Evolutionary conservation across 2,113 vertebrate genomes (phyloP), one percentile per base, ranked within the genome.

Genomic region (Penelope pileata): DNA sequence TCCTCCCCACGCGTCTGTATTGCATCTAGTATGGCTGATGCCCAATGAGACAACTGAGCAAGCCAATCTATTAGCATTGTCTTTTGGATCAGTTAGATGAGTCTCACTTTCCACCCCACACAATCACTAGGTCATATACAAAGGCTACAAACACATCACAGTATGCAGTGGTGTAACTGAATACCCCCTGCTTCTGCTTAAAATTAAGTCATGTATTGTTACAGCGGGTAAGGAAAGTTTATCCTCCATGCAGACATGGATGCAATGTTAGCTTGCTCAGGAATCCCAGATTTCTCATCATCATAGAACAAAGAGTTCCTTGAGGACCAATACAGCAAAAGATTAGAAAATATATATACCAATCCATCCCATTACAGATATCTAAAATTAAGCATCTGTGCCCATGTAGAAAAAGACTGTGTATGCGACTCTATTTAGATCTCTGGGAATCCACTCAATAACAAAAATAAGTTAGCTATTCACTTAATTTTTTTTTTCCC

Each of bases 171-270:
- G 68, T 27, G 40, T 34, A 64, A 26, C 9, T 16, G 16, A 82
- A 47, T 38, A 63, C 42, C 36, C 8, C n/a, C 27, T 27, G 26
- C 22, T 81, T 36, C 81, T 59, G 34, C 47, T 72, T 32, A 53
- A 70, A 36, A 12, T 3, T 60, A 8, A 64, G 7, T 32, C 62
- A 60, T 0, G 0, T 15, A 54, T 10, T 69, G 12, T 54, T 86
- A 54, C 36, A 63, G 16, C 2, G 6, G 5, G 7, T 24, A 72
- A 40, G 36, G 62, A 79, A 68, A 90, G 42, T 50, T 84, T 56
- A 60, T 54, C 24, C 32, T 51, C 26, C 45, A 42, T 22, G 15
- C 1, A 17, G 26, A 50, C 27, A 51, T 8, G 12, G 22, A 78
- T 40, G 15, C 43, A 90, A 50, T 19, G 50, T 29, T 29, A 24